Evolutionary conservation across 2,797 vertebrate genomes (phyloP).

Genomic region (Hydrophis major): DNA sequence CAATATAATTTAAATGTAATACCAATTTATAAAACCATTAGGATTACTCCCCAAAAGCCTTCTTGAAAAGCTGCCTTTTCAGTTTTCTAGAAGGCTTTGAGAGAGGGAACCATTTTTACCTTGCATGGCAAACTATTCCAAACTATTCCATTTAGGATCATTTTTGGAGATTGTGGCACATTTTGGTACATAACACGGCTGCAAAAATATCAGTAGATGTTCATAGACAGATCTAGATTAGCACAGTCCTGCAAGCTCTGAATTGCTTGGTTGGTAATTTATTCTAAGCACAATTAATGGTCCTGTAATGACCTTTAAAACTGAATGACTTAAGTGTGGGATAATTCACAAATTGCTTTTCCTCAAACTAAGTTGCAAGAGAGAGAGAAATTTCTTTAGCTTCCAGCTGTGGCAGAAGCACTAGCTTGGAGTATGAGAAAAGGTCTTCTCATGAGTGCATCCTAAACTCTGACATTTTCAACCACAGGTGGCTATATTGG

Average conservation of each 20-base stretch:
- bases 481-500: background rate
- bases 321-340: background rate
- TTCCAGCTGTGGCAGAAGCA: background rate
- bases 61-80: background rate
- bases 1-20: background rate
- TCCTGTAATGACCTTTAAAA: background rate
- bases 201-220: background rate
- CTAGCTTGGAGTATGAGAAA: background rate
- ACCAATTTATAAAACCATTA: background rate
- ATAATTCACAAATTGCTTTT: background rate
- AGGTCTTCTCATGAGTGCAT: background rate
- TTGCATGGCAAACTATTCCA: background rate
- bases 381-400: background rate
- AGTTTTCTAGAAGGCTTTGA: background rate
- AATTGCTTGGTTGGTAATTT: background rate
- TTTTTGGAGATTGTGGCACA: background rate
- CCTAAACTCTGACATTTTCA: background rate
- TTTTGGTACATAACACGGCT: background rate
- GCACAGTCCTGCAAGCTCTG: background rate
- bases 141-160: background rate
- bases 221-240: background rate
- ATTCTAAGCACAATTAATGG: background rate
- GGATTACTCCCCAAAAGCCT: background rate
- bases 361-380: background rate
- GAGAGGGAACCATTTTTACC: background rate